Percentiles rank a stretch among this genome's conserved stretches.
Evolutionary conservation across 2,113 vertebrate species (phyloP).

Genomic region (Prietella phreatophila): DNA sequence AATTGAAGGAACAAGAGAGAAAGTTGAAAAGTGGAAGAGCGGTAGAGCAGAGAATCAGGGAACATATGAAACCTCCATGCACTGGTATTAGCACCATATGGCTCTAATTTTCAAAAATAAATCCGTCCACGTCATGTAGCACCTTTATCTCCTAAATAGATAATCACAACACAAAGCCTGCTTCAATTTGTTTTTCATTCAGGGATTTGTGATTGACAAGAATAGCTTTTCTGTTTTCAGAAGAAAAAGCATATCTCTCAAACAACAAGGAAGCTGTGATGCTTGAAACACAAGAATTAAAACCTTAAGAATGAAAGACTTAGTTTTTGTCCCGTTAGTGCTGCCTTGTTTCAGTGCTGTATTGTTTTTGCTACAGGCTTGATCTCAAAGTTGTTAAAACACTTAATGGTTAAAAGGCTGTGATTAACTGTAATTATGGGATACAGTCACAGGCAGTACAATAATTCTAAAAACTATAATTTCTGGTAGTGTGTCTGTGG

Average conservation of each 20-base stretch:
- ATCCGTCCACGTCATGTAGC: not conserved
- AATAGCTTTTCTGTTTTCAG: not conserved
- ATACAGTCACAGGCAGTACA: too few relatives aligned
- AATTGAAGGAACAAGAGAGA: not conserved
- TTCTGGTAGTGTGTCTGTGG: not conserved
- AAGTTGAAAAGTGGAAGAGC: conserved; percentile 5
- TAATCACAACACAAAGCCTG: not conserved
- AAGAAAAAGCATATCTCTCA: not conserved
- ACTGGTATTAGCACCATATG: not conserved
- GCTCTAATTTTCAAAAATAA: not conserved
- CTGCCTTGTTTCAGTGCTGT: not conserved
- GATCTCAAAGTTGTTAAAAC: not conserved
- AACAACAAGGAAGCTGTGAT: not conserved
- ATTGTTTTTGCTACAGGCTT: not conserved
- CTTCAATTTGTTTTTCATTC: not conserved
- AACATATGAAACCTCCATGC: not conserved
- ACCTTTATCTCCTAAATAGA: not conserved
- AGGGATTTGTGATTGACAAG: not conserved
- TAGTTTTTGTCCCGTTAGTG: not conserved
- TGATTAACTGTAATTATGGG: too few relatives aligned
- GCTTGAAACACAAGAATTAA: not conserved
- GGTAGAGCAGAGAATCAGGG: not conserved
- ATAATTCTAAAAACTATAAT: not conserved
- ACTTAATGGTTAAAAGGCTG: too few relatives aligned
- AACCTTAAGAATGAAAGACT: not conserved